Conservation (phyloP, 37 sponge, comb jelly and placozoan species). For the Hormiphora californensis region DNA sequence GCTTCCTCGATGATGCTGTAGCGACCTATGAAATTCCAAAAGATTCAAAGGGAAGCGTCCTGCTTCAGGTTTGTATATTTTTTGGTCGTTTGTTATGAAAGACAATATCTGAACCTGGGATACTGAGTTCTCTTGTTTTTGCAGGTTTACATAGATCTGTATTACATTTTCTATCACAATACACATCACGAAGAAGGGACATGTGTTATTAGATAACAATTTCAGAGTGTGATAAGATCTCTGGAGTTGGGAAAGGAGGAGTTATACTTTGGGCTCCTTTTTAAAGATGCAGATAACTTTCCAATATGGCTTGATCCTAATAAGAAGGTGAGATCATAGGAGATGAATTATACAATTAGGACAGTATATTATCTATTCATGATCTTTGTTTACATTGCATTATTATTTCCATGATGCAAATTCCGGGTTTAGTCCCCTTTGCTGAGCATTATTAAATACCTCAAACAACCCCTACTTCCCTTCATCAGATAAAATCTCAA, state of each 20-base stretch:
- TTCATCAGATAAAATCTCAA: constrained; percentile 6
- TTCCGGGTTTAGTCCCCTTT: no score
- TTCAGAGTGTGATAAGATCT: no score
- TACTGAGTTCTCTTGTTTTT: neutral
- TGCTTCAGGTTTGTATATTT: neutral
- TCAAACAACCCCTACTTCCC: neutral
- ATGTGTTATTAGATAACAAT: no score
- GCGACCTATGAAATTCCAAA: constrained; percentile 44
- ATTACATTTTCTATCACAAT: no score
- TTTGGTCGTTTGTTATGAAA: neutral
- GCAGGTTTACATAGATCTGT: no score
- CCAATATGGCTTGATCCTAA: constrained; percentile 35
- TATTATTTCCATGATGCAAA: no score
- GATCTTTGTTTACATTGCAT: no score
- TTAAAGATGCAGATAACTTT: neutral
- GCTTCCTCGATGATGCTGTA: constrained; percentile 32
- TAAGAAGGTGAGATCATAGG: constrained; percentile 2
- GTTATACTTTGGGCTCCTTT: constrained; percentile 33
- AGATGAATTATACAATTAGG: neutral
- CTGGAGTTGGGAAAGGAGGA: neutral
- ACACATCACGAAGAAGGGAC: no score
- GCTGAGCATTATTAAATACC: neutral
- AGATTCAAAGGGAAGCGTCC: constrained; percentile 8
- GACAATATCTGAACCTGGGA: neutral
- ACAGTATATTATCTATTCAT: neutral